Evolutionary conservation across 2,797 vertebrate species (phyloP), one percentile per base, ranked within the genome.

Genomic region (Perodicticus potto): DNA sequence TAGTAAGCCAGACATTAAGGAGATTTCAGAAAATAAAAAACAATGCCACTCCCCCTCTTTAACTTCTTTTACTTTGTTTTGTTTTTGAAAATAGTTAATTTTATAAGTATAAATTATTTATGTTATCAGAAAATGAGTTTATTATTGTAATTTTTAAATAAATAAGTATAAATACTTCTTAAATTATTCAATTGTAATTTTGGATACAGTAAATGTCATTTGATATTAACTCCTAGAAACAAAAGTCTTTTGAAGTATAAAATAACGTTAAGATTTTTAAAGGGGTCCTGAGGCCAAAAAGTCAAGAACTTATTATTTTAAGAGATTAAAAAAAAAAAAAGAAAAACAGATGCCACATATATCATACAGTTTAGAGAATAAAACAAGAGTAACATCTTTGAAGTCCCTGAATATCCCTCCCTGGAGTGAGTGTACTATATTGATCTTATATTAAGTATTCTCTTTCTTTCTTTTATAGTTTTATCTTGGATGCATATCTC

Each of bases 21-120:
- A 84, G 8, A 32, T 61, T 84, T 70, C 14, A 22, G 85, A 91
- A 89, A 76, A 20, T 70, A 13, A 80, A 88, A 93, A 97, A 17
- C 9, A 27, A 70, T 93, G 32, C 22, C 34, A 49, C 45, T 80
- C 13, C 17, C 40, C 3, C 19, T 45, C 20, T 63, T 74, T 34
- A 69, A 37, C 29, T 94, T 61, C 9, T 23, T 77, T 65, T n/a
- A 1, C 1, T 93, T 76, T 82, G n/a, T n/a, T 83, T 78, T 1
- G 1, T 9, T n/a, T 73, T n/a, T 90, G n/a, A 70, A 84, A 89
- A 63, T 34, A 78, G 1, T 53, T 77, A 45, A 77, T 78, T 95
- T 93, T n/a, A 69, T 81, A 76, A 70, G 77, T 81, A 63, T 53
- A 65, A 87, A 65, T 88, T 53, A 83, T 59, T 78, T 73, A 92